Evolutionary conservation across 1,140 invertebrate genomes (phyloP).

Genomic region (Drosophila trapezifrons): DNA sequence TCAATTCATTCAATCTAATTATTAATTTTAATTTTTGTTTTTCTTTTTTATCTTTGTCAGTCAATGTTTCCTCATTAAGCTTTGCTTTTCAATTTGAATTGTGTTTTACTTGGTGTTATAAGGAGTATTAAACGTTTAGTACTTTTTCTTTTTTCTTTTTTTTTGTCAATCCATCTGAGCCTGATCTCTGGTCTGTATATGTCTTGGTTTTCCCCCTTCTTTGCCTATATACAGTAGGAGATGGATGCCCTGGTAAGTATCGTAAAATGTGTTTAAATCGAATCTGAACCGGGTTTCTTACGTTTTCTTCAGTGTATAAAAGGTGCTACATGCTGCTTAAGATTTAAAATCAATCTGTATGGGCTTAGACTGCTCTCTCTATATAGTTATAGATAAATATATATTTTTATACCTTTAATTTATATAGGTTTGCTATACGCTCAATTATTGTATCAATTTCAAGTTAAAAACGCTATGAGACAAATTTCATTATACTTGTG

Average conservation of each 20-base stretch:
- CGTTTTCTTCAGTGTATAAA: slow-evolving; percentile 63
- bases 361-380: slow-evolving; percentile 60
- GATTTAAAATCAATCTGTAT: slow-evolving; percentile 73
- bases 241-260: slow-evolving; percentile 37
- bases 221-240: slow-evolving; percentile 35
- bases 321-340: slow-evolving; percentile 67
- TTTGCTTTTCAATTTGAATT: slow-evolving; percentile 75
- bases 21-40: slow-evolving; percentile 40
- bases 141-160: not conserved
- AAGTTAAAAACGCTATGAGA: slow-evolving; percentile 68
- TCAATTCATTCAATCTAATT: slow-evolving; percentile 53
- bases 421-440: slow-evolving; percentile 60
- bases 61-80: slow-evolving; percentile 78
- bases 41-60: slow-evolving; percentile 65
- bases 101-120: slow-evolving; percentile 34
- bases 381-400: slow-evolving; percentile 69
- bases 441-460: slow-evolving; percentile 76
- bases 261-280: slow-evolving; percentile 43
- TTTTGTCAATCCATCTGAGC: slow-evolving; percentile 59
- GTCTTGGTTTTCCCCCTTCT: slow-evolving; percentile 22
- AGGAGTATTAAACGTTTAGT: slow-evolving; percentile 37
- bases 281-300: slow-evolving; percentile 39
- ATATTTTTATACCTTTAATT: slow-evolving; percentile 51
- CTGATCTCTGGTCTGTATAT: slow-evolving; percentile 46
- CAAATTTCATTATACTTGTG: slow-evolving; percentile 36